phyloP scores from a whole-genome alignment of 2,797 vertebrate species.

The Pipistrellus kuhlii region DNA sequence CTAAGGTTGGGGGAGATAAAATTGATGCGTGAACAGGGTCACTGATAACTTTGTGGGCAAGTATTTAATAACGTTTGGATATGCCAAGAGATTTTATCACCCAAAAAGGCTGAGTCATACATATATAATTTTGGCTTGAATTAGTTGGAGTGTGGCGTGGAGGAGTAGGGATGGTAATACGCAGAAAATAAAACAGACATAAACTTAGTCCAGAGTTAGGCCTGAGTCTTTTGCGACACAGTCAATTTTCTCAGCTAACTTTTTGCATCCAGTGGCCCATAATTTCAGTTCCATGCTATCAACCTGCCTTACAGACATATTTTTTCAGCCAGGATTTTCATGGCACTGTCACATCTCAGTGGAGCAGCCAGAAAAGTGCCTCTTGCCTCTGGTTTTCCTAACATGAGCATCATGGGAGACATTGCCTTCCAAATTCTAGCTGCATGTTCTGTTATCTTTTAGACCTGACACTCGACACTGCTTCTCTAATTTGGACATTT shows the following conservation, averaged over 20 bases:
- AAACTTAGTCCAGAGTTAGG: not conserved
- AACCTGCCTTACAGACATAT: not conserved
- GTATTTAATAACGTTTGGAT: slow-evolving; percentile 48
- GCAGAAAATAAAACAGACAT: not conserved
- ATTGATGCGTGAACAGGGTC: not conserved
- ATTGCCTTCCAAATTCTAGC: not conserved
- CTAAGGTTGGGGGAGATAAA: not conserved
- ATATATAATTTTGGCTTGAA: slow-evolving; percentile 40
- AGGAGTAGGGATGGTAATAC: not conserved
- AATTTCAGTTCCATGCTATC: slow-evolving; percentile 43
- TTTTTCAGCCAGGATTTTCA: slow-evolving; percentile 2
- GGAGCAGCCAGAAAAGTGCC: not conserved
- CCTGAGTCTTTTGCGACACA: not conserved
- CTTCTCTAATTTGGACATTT: not conserved
- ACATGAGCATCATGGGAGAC: not conserved
- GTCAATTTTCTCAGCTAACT: slow-evolving; percentile 39
- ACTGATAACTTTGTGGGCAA: slow-evolving; percentile 66
- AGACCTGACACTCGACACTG: not conserved
- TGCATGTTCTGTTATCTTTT: not conserved
- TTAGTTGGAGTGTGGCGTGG: not conserved
- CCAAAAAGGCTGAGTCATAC: slow-evolving; percentile 48
- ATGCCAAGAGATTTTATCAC: slow-evolving; percentile 59
- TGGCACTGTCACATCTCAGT: not conserved
- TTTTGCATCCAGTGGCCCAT: not conserved
- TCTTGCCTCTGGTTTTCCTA: not conserved